phyloP scores from a whole-genome alignment of 2,888 invertebrate genomes.

The Mythimna vitellina region DNA sequence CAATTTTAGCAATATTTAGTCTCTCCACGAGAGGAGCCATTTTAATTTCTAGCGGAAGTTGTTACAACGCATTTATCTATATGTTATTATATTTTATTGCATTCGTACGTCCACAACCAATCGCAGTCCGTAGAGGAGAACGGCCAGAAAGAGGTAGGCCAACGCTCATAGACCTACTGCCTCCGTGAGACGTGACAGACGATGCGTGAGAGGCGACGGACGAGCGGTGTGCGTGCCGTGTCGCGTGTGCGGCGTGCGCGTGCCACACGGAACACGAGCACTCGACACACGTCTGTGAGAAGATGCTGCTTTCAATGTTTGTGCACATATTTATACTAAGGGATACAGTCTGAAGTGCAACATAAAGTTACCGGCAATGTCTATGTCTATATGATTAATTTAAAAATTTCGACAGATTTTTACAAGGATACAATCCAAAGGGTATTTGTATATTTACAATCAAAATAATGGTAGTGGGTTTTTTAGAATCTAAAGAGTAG shows the following conservation, averaged over 20 bases:
- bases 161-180: slow-evolving; percentile 80
- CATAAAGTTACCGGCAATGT: slow-evolving; percentile 44
- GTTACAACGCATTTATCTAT: slow-evolving; percentile 90
- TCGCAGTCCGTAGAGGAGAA: slow-evolving; percentile 91
- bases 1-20: slow-evolving; percentile 77
- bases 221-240: slow-evolving; percentile 47
- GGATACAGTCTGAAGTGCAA: slow-evolving; percentile 41
- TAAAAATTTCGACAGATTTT: slow-evolving; percentile 85
- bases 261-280: slow-evolving; percentile 26
- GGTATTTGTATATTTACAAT: slow-evolving; percentile 81
- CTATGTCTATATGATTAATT: slow-evolving; percentile 55
- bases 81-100: slow-evolving; percentile 90
- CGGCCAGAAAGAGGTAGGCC: slow-evolving; percentile 90
- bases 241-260: slow-evolving; percentile 24
- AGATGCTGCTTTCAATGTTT: slow-evolving; percentile 65
- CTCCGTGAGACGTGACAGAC: slow-evolving; percentile 75
- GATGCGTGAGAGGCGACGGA: slow-evolving; percentile 74
- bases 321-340: slow-evolving; percentile 54
- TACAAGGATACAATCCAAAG: slow-evolving; percentile 84
- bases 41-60: slow-evolving; percentile 86
- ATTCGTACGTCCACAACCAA: slow-evolving; percentile 91
- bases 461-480: slow-evolving; percentile 84
- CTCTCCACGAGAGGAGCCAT: slow-evolving; percentile 80
- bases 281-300: slow-evolving; percentile 38
- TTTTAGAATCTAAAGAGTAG: slow-evolving; percentile 82